A percentile compares a stretch with the other conserved stretches of the same genome.
Conservation (phyloP, 2,888 invertebrate genomes). For the Luperina nickerlii region DNA sequence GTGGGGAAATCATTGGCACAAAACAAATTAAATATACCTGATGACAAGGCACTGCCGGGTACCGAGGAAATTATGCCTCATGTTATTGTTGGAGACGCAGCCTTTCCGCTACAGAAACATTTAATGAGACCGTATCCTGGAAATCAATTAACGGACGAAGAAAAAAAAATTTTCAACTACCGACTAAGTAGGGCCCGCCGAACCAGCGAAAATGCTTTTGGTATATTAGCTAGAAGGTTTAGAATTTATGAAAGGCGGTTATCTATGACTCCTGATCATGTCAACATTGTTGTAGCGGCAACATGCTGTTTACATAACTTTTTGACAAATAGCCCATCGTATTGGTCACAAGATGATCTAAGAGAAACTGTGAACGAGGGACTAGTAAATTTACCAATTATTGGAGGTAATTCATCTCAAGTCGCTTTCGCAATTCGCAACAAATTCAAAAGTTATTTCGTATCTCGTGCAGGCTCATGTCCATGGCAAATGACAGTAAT, state of each 20-base stretch:
- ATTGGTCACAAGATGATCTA: constrained; percentile 26
- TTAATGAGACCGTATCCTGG: constrained; percentile 23
- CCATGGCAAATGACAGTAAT: constrained; percentile 29
- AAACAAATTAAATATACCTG: constrained; percentile 19
- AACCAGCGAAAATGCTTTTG: constrained; percentile 43
- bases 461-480: constrained; percentile 26
- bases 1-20: constrained; percentile 16
- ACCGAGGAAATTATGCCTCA: constrained; percentile 9
- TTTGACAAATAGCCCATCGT: constrained; percentile 13
- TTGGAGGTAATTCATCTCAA: constrained; percentile 34
- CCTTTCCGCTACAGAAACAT: constrained; percentile 50
- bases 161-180: constrained; percentile 27
- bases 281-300: constrained; percentile 15
- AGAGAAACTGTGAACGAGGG: constrained; percentile 22
- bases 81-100: constrained; percentile 32
- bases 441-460: constrained; percentile 36
- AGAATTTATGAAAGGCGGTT: constrained; percentile 39
- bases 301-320: constrained; percentile 29
- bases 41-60: constrained; percentile 21
- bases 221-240: constrained; percentile 41
- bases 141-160: too few relatives aligned
- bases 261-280: constrained; percentile 22
- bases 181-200: constrained; percentile 34
- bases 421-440: constrained; percentile 28
- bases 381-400: constrained; percentile 28